A percentile compares a stretch with the other conserved stretches of the same genome.
Conservation (phyloP, 2,113 vertebrate species). For the Brachypodius melanocephalos region DNA sequence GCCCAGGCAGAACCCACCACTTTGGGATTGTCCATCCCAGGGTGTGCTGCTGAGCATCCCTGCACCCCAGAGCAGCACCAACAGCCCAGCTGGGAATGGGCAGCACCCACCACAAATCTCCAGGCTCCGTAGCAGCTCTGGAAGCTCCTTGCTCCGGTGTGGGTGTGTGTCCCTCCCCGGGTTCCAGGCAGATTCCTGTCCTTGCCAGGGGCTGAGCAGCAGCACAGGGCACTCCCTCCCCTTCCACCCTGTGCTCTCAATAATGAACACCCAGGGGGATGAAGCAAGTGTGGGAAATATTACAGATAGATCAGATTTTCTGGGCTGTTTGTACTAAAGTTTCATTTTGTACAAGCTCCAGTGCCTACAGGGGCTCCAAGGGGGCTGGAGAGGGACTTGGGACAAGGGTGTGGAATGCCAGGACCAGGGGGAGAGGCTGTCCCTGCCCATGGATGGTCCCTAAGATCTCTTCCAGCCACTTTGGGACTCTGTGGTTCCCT, state of each 20-base stretch:
- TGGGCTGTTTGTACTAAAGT: background rate
- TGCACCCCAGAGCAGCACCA: fast-evolving
- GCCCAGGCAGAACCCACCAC: too few species aligned
- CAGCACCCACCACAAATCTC: too few species aligned
- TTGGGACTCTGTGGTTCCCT: background rate
- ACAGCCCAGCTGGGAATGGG: too few species aligned
- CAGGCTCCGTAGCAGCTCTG: too few species aligned
- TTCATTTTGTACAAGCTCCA: too few species aligned
- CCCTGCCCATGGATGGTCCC: background rate
- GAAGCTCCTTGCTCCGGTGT: too few species aligned
- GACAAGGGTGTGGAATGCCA: background rate
- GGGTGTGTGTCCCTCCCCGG: too few species aligned
- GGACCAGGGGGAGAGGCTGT: background rate
- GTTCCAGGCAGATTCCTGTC: background rate
- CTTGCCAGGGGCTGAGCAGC: background rate
- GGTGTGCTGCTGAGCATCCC: fast-evolving
- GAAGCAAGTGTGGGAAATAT: background rate
- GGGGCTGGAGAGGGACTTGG: background rate
- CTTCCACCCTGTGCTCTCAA: background rate
- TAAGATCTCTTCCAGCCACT: background rate
- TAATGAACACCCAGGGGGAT: background rate
- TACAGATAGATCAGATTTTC: fast-evolving
- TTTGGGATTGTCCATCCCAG: background rate
- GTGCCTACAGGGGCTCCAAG: background rate
- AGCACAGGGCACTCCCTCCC: background rate